A percentile compares a stretch with the other conserved stretches of the same genome.
Evolutionary conservation across 2,113 vertebrate genomes (phyloP).

Genomic region (Gymnobelideus leadbeateri): DNA sequence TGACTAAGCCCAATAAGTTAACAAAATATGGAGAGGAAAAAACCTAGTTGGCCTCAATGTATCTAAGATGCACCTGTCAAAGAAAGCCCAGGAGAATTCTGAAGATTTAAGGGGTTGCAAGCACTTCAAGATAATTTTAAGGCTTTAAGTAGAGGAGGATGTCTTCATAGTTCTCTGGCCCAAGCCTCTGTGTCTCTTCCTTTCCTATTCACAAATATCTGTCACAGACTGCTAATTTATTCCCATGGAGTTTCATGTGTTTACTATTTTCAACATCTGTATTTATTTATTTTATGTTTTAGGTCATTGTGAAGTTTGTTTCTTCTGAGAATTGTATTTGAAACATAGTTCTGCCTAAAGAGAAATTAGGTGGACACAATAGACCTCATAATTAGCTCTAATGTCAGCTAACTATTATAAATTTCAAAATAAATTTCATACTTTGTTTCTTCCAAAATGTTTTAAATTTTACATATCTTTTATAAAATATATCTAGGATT

Average conservation of each 20-base stretch:
- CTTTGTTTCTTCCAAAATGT: neutral
- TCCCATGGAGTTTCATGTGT: neutral
- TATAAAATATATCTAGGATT: neutral
- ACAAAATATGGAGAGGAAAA: neutral
- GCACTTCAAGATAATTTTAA: neutral
- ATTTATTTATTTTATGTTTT: neutral
- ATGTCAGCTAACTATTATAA: neutral
- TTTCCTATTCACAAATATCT: neutral
- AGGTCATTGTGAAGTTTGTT: neutral
- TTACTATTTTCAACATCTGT: neutral
- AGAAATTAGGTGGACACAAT: neutral
- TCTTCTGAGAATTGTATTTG: neutral
- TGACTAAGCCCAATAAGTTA: neutral
- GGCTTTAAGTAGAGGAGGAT: neutral
- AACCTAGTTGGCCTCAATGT: neutral
- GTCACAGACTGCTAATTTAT: neutral
- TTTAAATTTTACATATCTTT: neutral
- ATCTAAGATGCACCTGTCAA: neutral
- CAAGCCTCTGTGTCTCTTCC: neutral
- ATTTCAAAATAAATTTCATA: neutral
- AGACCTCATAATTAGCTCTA: neutral
- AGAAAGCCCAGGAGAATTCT: neutral
- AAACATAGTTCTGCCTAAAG: neutral
- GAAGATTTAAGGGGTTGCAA: neutral
- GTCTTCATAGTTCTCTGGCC: neutral